Evolutionary conservation across 2,113 vertebrate species (phyloP).

Genomic region (Callospermophilus lateralis): DNA sequence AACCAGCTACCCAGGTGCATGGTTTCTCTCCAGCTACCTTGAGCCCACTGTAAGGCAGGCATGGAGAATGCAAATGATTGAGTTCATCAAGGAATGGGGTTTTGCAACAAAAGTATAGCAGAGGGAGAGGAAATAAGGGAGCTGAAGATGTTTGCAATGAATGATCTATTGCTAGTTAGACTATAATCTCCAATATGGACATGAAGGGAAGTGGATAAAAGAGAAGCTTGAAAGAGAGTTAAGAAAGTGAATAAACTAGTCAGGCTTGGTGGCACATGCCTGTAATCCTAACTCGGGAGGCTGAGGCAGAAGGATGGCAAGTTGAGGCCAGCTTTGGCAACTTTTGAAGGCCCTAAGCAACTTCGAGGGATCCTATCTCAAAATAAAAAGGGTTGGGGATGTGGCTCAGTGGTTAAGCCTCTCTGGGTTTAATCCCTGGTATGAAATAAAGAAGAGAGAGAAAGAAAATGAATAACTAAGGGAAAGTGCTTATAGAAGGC

Average conservation of each 20-base stretch:
- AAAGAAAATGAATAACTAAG: constrained; percentile 9
- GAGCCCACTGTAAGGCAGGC: neutral
- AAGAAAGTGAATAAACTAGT: too few species aligned
- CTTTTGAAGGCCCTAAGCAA: too few species aligned
- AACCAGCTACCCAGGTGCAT: neutral
- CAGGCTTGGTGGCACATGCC: too few species aligned
- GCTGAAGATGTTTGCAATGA: constrained; percentile 17
- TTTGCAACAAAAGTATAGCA: neutral
- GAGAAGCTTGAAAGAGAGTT: neutral
- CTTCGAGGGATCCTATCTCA: too few species aligned
- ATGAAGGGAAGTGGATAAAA: neutral
- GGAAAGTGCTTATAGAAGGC: neutral
- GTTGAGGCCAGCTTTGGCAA: too few species aligned
- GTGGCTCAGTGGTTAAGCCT: too few species aligned
- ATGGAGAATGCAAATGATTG: neutral
- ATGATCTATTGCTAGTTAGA: neutral
- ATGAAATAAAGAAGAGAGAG: too few species aligned
- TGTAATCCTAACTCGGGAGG: too few species aligned
- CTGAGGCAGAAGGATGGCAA: too few species aligned
- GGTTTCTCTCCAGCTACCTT: constrained; percentile 29
- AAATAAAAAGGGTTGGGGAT: too few species aligned
- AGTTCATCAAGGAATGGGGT: neutral
- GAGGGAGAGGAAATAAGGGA: neutral
- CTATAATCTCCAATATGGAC: constrained; percentile 17
- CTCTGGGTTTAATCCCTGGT: too few species aligned